Conservation (phyloP, 1,140 invertebrate species). For the Pogonomyrmex californicus region DNA sequence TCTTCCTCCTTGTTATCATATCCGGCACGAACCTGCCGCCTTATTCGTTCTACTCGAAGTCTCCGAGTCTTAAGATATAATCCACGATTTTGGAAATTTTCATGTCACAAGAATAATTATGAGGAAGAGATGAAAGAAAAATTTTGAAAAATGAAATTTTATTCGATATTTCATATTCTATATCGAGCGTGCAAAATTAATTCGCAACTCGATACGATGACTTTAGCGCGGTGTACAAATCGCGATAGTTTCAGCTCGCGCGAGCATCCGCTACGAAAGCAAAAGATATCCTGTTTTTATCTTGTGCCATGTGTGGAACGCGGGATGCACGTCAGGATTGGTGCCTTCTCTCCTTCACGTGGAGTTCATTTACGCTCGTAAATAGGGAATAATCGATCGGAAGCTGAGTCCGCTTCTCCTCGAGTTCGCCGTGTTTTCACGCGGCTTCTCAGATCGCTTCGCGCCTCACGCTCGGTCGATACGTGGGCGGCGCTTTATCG, state of each 20-base stretch:
- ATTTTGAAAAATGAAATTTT: not conserved
- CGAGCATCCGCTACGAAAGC: not conserved
- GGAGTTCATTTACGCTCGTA: not conserved
- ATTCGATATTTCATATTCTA: not conserved
- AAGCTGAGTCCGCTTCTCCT: constrained; percentile 16
- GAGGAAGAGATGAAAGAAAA: not conserved
- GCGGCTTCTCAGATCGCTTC: constrained; percentile 16
- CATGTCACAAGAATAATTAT: not conserved
- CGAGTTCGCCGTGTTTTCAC: constrained; percentile 23
- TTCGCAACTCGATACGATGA: not conserved
- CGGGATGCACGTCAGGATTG: not conserved
- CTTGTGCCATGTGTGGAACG: not conserved
- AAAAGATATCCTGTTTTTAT: not conserved
- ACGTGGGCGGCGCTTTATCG: constrained; percentile 69
- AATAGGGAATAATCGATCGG: constrained; percentile 49
- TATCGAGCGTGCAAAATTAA: not conserved
- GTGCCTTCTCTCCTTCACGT: constrained; percentile 11
- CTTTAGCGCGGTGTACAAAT: not conserved
- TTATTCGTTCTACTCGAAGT: not conserved
- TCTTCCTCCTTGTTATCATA: constrained; percentile 32
- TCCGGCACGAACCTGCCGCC: not conserved
- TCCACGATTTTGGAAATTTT: not conserved
- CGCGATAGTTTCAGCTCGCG: not conserved
- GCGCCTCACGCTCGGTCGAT: constrained; percentile 30
- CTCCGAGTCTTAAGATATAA: not conserved